Evolutionary conservation across 2,888 invertebrate species (phyloP), one percentile per base, ranked within the genome.

Genomic region (Pyrgus malvae): DNA sequence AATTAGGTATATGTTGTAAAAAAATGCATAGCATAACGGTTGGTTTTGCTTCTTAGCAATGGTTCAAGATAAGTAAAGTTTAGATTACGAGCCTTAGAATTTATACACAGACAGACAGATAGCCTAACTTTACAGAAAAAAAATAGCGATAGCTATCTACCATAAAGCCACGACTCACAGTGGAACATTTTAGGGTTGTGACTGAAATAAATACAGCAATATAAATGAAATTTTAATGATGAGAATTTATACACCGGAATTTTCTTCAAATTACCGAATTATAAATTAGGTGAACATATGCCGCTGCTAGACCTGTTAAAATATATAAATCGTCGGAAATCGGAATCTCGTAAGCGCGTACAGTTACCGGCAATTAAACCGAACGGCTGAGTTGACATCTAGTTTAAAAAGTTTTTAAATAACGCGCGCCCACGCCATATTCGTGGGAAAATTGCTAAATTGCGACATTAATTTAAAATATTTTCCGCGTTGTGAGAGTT

Each of bases 331-430:
- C 42, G 42, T 42, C 3, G 31, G 33, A 37, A 50, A 33, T 50
- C 40, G 33, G 17, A 50, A 33, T 50, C 40, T 12, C 35, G 42
- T 42, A 50, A 42, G 17, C 19, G 48, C 40, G 16, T 25, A 19
- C 37, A 12, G 50, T 33, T 35, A 50, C 35, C 42, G 42, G 50
- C 50, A 50, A 42, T 50, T 50, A 42, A 42, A 42, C 42, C 35
- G 33, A 23, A 16, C 33, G 49, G 41, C 41, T 25, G 42, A 50
- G 50, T 41, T 50, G 41, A 50, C 49, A 31, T 41, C 33, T 31
- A 50, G 49, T 50, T 41, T 33, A 41, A 41, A 50, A 50, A 40
- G 14, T 33, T 45, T 31, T 31, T 33, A 45, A 45, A 45, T 49
- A 49, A 14, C 41, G 41, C 41, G 41, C 33, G 41, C 23, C 25